These are phyloP conservation scores for Germaria angustata DNA, from an alignment of 2,888 invertebrate species.

Conservation along the genomic window DNA sequence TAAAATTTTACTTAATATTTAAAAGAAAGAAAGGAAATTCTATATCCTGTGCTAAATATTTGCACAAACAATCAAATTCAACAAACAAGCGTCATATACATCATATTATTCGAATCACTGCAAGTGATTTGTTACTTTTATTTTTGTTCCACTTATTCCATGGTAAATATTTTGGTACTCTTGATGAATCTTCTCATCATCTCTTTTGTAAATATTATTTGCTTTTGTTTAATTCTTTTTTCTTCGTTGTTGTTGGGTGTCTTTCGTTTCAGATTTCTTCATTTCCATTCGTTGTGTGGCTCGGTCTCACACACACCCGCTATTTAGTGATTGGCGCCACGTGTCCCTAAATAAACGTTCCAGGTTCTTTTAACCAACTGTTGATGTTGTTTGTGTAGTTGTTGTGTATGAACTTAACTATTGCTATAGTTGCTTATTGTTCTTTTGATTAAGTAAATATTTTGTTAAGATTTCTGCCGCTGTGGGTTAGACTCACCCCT, in stretches of 20 bases:
- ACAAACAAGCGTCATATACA: constrained; percentile 15
- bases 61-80: too few relatives aligned
- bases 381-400: constrained; percentile 13
- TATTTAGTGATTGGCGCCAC: constrained; percentile 48
- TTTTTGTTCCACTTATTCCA: neutral
- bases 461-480: constrained; percentile 22
- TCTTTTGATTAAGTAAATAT: constrained; percentile 43
- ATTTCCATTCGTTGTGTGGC: constrained; percentile 15
- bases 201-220: constrained; percentile 39
- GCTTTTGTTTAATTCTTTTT: constrained; percentile 20
- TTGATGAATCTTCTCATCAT: constrained; percentile 44
- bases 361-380: neutral
- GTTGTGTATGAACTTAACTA: constrained; percentile 16
- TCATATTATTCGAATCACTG: neutral
- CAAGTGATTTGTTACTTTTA: constrained; percentile 32
- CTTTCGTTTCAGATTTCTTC: neutral
- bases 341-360: constrained; percentile 49
- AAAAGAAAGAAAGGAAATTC: neutral
- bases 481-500: constrained; percentile 2
- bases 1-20: too few relatives aligned
- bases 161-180: constrained; percentile 52
- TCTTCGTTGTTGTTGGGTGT: neutral
- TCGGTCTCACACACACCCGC: neutral
- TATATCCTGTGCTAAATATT: too few relatives aligned
- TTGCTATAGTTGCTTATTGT: neutral